A percentile compares a stretch with the other conserved stretches of the same genome.
Evolutionary conservation across 2,888 invertebrate genomes (phyloP).

Genomic region (Troides aeacus): DNA sequence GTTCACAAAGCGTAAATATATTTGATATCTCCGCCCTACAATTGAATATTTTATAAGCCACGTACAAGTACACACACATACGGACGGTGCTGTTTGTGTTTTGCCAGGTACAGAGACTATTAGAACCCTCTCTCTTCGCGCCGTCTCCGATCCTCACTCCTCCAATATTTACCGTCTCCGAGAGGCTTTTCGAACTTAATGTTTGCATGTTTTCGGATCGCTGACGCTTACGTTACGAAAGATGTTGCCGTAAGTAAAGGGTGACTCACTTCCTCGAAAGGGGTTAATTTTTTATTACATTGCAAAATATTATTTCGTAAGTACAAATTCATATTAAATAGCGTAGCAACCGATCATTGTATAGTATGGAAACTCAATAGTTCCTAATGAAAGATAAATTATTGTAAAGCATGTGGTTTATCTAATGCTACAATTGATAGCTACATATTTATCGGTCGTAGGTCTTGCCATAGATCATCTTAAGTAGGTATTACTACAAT

Average conservation of each 20-base stretch:
- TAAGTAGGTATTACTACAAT: too few relatives aligned
- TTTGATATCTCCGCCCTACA: conserved; percentile 49
- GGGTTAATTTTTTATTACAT: too few relatives aligned
- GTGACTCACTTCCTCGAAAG: conserved; percentile 64
- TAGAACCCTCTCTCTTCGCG: conserved; percentile 51
- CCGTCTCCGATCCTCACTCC: conserved; percentile 74
- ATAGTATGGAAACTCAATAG: too few relatives aligned
- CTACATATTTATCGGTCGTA: too few relatives aligned
- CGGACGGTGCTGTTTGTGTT: conserved; percentile 68
- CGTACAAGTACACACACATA: conserved; percentile 52
- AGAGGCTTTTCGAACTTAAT: conserved; percentile 79
- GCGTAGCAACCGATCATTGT: too few relatives aligned
- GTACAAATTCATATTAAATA: too few relatives aligned
- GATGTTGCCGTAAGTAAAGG: conserved; percentile 76
- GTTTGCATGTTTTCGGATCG: conserved; percentile 79
- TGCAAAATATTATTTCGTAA: too few relatives aligned
- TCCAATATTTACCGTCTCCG: conserved; percentile 79
- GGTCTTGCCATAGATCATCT: too few relatives aligned
- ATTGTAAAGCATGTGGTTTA: too few relatives aligned
- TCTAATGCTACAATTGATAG: too few relatives aligned
- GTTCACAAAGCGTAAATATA: conserved; percentile 11
- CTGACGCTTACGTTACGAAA: conserved; percentile 69
- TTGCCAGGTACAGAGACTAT: conserved; percentile 81
- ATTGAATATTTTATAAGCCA: conserved; percentile 71
- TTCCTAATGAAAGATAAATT: too few relatives aligned